Evolutionary conservation across 2,113 vertebrate genomes (phyloP).

Genomic region (Hystrix cristata): DNA sequence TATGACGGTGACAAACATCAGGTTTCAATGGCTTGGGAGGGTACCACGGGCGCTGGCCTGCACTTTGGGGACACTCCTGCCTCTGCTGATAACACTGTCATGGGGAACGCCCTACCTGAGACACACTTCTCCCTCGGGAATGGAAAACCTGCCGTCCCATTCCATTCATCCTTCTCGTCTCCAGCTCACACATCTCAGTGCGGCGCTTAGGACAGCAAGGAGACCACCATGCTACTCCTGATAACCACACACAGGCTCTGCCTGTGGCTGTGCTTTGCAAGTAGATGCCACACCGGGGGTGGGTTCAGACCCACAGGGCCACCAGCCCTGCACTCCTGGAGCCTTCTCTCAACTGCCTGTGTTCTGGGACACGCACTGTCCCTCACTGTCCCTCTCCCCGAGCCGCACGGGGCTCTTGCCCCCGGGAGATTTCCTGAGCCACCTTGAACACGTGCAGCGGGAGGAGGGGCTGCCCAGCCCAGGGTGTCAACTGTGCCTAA

Average conservation of each 20-base stretch:
- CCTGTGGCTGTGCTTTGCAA: not conserved
- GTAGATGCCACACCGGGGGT: not conserved
- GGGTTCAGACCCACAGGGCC: not conserved
- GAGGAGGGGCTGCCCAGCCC: not conserved
- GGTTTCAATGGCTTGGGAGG: not conserved
- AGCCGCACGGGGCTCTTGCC: too few species aligned
- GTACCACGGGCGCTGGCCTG: not conserved
- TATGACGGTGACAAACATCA: not conserved
- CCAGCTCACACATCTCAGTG: not conserved
- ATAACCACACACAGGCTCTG: not conserved
- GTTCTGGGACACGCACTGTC: not conserved
- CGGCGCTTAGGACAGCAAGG: not conserved
- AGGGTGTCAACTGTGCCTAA: not conserved
- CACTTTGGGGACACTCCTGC: not conserved
- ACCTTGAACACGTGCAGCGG: not conserved
- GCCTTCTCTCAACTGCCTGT: not conserved
- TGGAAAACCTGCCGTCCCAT: not conserved
- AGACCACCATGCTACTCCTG: not conserved
- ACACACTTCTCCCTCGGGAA: not conserved
- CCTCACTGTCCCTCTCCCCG: too few species aligned
- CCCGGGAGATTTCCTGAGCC: not conserved
- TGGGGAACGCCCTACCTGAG: not conserved
- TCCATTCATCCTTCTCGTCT: not conserved
- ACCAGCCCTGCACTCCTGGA: not conserved
- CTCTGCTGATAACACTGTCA: not conserved